Evolutionary conservation across 2,888 invertebrate genomes (phyloP), one percentile per base, ranked within the genome.

Genomic region (Chrysolina haemoptera): DNA sequence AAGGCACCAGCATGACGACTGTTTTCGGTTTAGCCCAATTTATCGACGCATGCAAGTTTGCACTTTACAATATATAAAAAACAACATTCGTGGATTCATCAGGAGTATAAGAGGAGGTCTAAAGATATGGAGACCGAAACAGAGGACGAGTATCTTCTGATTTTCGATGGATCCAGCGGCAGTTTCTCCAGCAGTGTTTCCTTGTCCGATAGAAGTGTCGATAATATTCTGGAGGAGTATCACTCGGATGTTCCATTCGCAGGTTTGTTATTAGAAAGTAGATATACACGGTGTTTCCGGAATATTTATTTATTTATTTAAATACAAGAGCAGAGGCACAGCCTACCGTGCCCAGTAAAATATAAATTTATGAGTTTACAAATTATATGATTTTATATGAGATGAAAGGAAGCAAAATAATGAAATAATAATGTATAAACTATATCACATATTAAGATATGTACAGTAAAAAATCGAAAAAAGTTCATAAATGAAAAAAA

Each of bases 211-310:
- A 90, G 91, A 85, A 95, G 95, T 86, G 94, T 94, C 79, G 96
- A 96, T 88, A 94, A 94, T 89, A 92, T 92, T 83, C 94, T 95
- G 74, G 95, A 96, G 88, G 95, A 96, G 88, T 95, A 93, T 87
- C 92, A 95, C 79, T 93, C 94, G 76, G 96, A 96, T 87, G 93
- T 94, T 77, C 96, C 96, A 77, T 96, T 96, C 89, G 96, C 96
- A 88, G 96, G 96, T 95, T 62, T 63, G 62, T 65, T 59, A 22
- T 64, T 16, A 43, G 64, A 16, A 64, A 46, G 14, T 27, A 50
- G 35, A 35, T 6, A 35, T 35, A 0, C 8, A 35, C 6, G 8
- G 6, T 35, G 35, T 8, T 35, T 3, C 27, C 5, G n/a, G n/a
- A n/a, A n/a, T n/a, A n/a, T n/a, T n/a, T n/a, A n/a, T n/a, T n/a